phyloP scores from a whole-genome alignment of 2,113 vertebrate species.

The Pterocles gutturalis region DNA sequence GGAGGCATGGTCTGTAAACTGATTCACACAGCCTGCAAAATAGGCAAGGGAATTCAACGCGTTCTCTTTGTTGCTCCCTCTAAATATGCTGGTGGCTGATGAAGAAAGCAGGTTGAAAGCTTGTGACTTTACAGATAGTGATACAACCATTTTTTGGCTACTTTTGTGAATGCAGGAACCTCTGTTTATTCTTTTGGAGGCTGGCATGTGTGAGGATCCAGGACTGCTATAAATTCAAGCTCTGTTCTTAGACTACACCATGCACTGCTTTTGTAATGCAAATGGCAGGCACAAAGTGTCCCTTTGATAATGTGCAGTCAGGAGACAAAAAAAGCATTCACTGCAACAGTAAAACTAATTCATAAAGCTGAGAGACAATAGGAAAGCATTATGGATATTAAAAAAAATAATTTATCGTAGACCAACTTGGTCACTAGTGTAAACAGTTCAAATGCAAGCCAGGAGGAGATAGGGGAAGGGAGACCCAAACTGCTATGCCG shows the following conservation, averaged over 20 bases:
- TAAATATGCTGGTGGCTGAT: not conserved
- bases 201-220: conserved; percentile 62
- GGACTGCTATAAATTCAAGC: conserved; percentile 80
- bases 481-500: not conserved
- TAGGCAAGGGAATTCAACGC: not conserved
- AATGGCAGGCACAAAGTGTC: conserved; percentile 87
- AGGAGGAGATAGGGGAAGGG: not conserved
- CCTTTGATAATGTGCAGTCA: conserved; percentile 91
- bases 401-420: conserved; percentile 56
- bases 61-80: not conserved
- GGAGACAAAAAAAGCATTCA: conserved; percentile 85
- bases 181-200: conserved; percentile 53
- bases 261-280: conserved; percentile 87
- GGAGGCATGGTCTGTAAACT: not conserved
- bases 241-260: conserved; percentile 74
- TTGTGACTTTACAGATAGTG: conserved; percentile 43
- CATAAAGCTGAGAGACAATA: conserved; percentile 81
- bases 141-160: conserved; percentile 65
- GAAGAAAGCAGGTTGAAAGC: conserved; percentile 53
- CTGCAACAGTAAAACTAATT: conserved; percentile 85
- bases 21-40: not conserved
- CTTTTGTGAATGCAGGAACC: conserved; percentile 8
- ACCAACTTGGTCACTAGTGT: conserved; percentile 71
- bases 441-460: conserved; percentile 58
- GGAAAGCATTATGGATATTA: conserved; percentile 73